Percentiles rank a stretch among this genome's conserved stretches.
phyloP scores from a whole-genome alignment of 2,797 vertebrate genomes.

The Sciurus vulgaris region DNA sequence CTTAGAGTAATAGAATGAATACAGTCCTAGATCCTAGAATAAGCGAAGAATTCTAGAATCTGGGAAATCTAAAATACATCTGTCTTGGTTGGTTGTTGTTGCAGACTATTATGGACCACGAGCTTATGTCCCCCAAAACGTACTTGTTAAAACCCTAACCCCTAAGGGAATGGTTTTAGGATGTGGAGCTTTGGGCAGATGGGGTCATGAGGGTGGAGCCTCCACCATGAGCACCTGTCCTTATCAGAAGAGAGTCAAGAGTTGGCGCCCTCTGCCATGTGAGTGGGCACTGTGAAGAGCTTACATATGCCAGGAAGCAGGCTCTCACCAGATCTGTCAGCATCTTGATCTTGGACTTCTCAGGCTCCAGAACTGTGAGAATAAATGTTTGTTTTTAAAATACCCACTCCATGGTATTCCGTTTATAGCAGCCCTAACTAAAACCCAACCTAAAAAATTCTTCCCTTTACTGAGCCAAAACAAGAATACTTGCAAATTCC shows the following conservation, averaged over 20 bases:
- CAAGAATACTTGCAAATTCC: constrained; percentile 12
- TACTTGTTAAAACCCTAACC: background rate
- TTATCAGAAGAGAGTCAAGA: background rate
- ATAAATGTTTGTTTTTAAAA: background rate
- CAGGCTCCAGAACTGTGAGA: background rate
- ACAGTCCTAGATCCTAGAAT: background rate
- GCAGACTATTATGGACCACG: background rate
- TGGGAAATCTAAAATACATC: background rate
- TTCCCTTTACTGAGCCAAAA: constrained; percentile 2
- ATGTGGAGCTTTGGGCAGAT: background rate
- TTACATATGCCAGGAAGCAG: background rate
- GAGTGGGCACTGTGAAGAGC: background rate
- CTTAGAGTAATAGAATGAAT: background rate
- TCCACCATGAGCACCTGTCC: background rate
- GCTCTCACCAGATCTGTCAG: background rate
- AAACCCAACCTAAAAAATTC: background rate
- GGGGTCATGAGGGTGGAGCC: background rate
- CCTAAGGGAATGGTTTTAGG: background rate
- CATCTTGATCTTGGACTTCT: background rate
- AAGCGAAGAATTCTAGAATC: background rate
- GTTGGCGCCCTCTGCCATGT: background rate
- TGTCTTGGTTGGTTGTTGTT: background rate
- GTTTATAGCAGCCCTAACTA: background rate
- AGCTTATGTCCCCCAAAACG: background rate
- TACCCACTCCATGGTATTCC: background rate